A percentile compares a stretch with the other conserved stretches of the same genome.
Evolutionary conservation across 1,140 invertebrate species (phyloP).

Genomic region (Branchinecta lynchi): DNA sequence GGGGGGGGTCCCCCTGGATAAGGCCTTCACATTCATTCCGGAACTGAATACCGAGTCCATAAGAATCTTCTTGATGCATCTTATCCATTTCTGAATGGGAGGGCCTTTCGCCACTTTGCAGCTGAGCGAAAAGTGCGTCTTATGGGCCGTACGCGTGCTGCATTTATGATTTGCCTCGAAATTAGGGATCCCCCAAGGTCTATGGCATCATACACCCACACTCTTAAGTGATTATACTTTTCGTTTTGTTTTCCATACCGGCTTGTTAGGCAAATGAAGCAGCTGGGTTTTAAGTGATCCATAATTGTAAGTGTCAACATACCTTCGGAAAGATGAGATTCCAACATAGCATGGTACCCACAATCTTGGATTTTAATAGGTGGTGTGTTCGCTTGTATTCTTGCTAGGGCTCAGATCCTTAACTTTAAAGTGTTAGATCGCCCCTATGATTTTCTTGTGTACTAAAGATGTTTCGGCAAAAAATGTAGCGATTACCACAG

Average conservation of each 20-base stretch:
- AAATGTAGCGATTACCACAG: too few species aligned
- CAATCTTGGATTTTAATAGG: too few species aligned
- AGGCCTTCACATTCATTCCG: background rate
- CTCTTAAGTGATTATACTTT: background rate
- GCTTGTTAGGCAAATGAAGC: slow-evolving; percentile 11
- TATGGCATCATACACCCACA: background rate
- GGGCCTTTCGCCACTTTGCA: background rate
- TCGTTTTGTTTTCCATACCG: background rate
- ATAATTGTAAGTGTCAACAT: slow-evolving; percentile 2
- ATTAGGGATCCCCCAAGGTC: background rate
- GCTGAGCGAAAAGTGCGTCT: background rate
- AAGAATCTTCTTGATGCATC: too few species aligned
- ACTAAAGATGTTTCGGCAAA: too few species aligned
- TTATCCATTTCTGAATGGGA: too few species aligned
- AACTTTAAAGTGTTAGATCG: too few species aligned
- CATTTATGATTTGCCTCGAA: background rate
- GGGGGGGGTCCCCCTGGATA: slow-evolving; percentile 4
- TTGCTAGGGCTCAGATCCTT: too few species aligned
- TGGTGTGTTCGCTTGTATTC: too few species aligned
- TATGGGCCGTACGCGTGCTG: background rate
- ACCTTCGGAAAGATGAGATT: background rate
- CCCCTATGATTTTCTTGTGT: too few species aligned
- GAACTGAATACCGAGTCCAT: too few species aligned
- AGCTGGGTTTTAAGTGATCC: background rate
- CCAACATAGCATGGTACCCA: background rate